Conservation (phyloP, 2,888 invertebrate species). For the Campoplex capitator region DNA sequence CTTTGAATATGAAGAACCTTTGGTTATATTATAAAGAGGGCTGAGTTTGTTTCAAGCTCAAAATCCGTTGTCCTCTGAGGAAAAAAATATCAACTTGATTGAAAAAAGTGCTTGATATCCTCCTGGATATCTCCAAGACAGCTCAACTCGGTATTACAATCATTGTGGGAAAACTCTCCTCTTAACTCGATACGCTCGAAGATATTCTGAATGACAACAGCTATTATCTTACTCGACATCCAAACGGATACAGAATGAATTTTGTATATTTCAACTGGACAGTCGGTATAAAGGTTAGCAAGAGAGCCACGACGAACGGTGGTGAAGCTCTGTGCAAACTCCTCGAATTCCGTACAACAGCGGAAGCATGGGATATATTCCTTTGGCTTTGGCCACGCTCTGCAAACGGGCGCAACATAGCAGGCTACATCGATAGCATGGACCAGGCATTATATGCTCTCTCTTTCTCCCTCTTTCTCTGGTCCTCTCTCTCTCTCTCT, state of each 20-base stretch:
- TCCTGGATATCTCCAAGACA: too few relatives aligned
- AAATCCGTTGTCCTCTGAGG: too few relatives aligned
- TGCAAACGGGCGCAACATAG: conserved; percentile 34
- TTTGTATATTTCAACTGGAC: conserved; percentile 1
- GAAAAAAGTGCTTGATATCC: too few relatives aligned
- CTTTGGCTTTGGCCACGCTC: conserved; percentile 64
- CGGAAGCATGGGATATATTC: conserved; percentile 57
- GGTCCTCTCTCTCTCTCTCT: too few relatives aligned
- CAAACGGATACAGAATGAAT: conserved; percentile 12
- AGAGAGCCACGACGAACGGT: background rate
- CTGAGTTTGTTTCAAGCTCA: too few relatives aligned
- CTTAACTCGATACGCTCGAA: background rate
- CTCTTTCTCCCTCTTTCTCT: background rate
- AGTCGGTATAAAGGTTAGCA: conserved; percentile 36
- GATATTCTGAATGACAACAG: background rate
- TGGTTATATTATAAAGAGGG: too few relatives aligned
- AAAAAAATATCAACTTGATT: too few relatives aligned
- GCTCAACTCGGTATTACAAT: too few relatives aligned
- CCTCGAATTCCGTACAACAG: conserved; percentile 63
- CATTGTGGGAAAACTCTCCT: background rate
- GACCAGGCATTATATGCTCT: conserved; percentile 42
- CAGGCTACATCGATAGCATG: conserved; percentile 34
- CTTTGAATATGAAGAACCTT: too few relatives aligned
- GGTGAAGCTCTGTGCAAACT: conserved; percentile 36
- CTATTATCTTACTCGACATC: background rate